Evolutionary conservation across 2,797 vertebrate genomes (phyloP).

Genomic region (Adelosebastes latens): DNA sequence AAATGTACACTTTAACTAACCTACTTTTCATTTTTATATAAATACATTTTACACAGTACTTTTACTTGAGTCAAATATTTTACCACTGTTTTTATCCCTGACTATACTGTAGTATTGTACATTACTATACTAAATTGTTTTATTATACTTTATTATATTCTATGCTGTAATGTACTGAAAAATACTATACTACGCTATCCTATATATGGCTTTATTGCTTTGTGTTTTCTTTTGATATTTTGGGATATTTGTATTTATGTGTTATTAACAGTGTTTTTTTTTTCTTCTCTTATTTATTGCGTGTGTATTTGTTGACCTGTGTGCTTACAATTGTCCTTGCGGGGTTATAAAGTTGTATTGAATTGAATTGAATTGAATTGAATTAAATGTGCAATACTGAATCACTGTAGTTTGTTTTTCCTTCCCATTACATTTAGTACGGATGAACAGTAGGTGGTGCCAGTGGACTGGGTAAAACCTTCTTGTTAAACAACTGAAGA

Average conservation of each 20-base stretch:
- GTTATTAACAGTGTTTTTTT: neutral
- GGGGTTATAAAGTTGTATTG: neutral
- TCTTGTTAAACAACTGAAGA: neutral
- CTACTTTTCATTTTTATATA: no score
- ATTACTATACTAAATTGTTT: neutral
- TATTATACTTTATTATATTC: neutral
- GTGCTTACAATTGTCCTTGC: neutral
- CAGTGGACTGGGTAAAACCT: conserved; percentile 2
- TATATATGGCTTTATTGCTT: neutral
- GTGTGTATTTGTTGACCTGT: neutral
- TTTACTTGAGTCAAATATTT: neutral
- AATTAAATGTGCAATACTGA: neutral
- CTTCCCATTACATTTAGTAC: neutral
- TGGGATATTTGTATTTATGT: neutral
- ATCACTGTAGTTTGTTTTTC: neutral
- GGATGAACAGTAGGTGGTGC: conserved; percentile 44
- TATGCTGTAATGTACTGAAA: neutral
- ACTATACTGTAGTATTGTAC: neutral
- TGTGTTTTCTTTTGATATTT: neutral
- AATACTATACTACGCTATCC: neutral
- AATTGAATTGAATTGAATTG: neutral
- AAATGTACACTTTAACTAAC: no score
- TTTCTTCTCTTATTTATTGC: neutral
- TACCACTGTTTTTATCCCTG: neutral
- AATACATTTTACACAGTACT: no score